Evolutionary conservation across 92 coral and sea anemone genomes (phyloP).

Genomic region (Heliopora coerulea): DNA sequence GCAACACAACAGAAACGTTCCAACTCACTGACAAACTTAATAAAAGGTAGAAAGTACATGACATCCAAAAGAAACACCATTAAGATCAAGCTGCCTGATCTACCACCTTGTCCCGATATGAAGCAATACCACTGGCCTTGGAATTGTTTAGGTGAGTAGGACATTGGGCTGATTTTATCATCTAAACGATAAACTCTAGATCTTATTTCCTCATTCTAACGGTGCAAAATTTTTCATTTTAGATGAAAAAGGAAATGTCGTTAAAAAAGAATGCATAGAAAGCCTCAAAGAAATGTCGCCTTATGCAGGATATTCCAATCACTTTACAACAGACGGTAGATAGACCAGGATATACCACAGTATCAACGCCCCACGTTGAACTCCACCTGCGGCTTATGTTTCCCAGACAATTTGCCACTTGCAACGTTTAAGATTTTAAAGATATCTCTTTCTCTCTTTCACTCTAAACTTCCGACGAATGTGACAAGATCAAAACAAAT

Average conservation of each 20-base stretch:
- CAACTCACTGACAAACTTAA: background rate
- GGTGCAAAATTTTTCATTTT: too few species aligned
- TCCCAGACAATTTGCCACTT: too few species aligned
- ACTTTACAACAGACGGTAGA: background rate
- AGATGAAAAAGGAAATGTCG: background rate
- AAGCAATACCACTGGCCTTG: conserved; percentile 36
- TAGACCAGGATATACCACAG: background rate
- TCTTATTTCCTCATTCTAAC: too few species aligned
- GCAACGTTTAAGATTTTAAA: too few species aligned
- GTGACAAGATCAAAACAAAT: too few species aligned
- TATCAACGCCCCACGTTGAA: too few species aligned
- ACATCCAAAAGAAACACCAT: background rate
- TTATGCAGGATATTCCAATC: background rate
- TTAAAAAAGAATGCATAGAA: background rate
- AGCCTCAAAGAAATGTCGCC: background rate
- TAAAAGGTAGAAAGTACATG: background rate
- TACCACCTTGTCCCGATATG: conserved; percentile 41
- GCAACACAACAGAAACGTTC: conserved; percentile 5
- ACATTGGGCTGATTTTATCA: too few species aligned
- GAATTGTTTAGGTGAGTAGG: conserved; percentile 31
- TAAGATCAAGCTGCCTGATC: conserved; percentile 21
- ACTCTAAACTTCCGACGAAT: too few species aligned
- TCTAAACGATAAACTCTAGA: too few species aligned
- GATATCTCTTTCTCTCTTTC: too few species aligned
- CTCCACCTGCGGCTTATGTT: too few species aligned